Evolutionary conservation across 1,140 invertebrate species (phyloP).

Genomic region (Zaprionus inermis): DNA sequence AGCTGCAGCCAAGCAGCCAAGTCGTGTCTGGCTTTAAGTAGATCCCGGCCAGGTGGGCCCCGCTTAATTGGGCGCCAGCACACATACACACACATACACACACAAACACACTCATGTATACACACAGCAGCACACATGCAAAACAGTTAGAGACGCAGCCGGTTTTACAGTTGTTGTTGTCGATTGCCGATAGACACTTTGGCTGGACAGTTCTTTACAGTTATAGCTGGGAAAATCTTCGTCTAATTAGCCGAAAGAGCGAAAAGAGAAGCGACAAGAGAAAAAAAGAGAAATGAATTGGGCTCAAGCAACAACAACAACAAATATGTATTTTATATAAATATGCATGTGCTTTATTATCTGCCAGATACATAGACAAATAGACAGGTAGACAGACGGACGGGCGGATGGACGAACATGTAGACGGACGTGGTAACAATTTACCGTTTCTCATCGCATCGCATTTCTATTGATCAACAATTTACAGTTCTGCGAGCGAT

Average conservation of each 20-base stretch:
- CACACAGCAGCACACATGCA: conserved; percentile 13
- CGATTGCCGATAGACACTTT: conserved; percentile 7
- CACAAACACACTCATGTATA: no score
- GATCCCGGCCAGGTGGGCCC: conserved; percentile 30
- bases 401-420: background rate
- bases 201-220: conserved; percentile 10
- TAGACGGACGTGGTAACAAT: conserved; percentile 39
- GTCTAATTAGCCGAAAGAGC: conserved; percentile 36
- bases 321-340: conserved; percentile 1
- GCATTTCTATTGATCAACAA: conserved; percentile 53
- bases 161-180: background rate
- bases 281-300: conserved; percentile 76
- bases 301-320: conserved; percentile 67
- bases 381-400: background rate
- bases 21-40: conserved; percentile 18
- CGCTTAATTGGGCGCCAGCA: conserved; percentile 47
- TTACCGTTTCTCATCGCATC: conserved; percentile 58
- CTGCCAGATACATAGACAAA: background rate
- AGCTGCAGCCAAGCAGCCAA: background rate
- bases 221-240: background rate
- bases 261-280: conserved; percentile 19
- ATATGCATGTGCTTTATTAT: conserved; percentile 38
- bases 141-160: conserved; percentile 38
- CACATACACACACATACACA: no score
- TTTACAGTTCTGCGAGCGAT: conserved; percentile 72